These are phyloP conservation scores for Leptodactylus fuscus DNA, from an alignment of 2,113 vertebrate genomes.

Conservation along the genomic window DNA sequence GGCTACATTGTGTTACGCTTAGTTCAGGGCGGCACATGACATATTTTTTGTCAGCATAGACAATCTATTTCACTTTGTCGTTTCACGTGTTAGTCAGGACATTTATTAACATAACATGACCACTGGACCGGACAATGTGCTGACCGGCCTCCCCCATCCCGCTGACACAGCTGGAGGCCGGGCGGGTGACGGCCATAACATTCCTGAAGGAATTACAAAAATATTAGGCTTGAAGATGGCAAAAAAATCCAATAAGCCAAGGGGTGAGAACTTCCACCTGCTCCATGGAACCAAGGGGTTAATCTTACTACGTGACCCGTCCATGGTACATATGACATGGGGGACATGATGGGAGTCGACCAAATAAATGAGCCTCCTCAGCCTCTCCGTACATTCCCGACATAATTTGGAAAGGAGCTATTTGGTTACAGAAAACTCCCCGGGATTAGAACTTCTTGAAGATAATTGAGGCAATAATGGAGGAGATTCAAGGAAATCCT, in stretches of 20 bases:
- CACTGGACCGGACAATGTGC: slow-evolving; percentile 12
- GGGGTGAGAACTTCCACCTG: not conserved
- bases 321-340: not conserved
- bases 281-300: not conserved
- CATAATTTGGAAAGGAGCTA: not conserved
- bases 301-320: not conserved
- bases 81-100: not conserved
- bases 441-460: not conserved
- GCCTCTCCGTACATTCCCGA: not conserved
- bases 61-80: too few relatives aligned
- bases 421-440: not conserved
- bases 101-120: not conserved
- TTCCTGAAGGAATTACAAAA: slow-evolving; percentile 9
- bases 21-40: too few relatives aligned
- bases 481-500: too few relatives aligned
- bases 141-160: not conserved
- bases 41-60: too few relatives aligned
- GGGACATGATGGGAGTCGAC: not conserved
- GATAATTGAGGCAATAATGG: too few relatives aligned
- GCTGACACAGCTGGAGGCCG: not conserved
- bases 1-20: too few relatives aligned
- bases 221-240: too few relatives aligned
- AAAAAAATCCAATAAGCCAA: not conserved
- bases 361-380: not conserved
- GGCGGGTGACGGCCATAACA: not conserved